Evolutionary conservation across 1,140 invertebrate genomes (phyloP).

Genomic region (Pachyrhynchus sulphureomaculatus): DNA sequence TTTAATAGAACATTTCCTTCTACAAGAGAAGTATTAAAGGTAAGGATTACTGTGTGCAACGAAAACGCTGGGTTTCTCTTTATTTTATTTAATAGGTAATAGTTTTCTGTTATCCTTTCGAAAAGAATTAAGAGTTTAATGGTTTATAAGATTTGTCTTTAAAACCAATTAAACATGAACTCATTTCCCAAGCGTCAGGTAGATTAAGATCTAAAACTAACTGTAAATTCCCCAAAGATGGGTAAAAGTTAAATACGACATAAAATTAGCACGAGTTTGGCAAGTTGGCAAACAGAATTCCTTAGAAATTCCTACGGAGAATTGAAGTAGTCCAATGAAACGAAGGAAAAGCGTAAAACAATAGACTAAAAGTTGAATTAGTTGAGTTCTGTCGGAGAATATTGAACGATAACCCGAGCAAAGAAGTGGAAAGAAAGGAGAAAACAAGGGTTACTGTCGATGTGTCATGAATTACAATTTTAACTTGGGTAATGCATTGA

Average conservation of each 20-base stretch:
- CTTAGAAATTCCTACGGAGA: constrained; percentile 31
- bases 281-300: constrained; percentile 22
- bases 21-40: too few relatives aligned
- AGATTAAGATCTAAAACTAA: background rate
- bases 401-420: constrained; percentile 41
- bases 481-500: background rate
- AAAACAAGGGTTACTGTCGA: constrained; percentile 27
- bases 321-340: constrained; percentile 31
- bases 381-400: constrained; percentile 45
- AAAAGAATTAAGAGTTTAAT: background rate
- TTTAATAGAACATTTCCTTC: too few relatives aligned
- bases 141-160: background rate
- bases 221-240: constrained; percentile 4
- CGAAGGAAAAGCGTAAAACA: constrained; percentile 40
- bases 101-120: too few relatives aligned
- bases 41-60: too few relatives aligned
- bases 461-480: constrained; percentile 32
- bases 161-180: background rate
- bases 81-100: too few relatives aligned
- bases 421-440: constrained; percentile 38
- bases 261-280: constrained; percentile 23
- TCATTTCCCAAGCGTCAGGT: background rate
- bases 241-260: constrained; percentile 30
- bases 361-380: constrained; percentile 48
- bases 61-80: too few relatives aligned